These are phyloP conservation scores for Leptogaster cylindrica DNA, from an alignment of 2,888 invertebrate genomes.

Conservation along the genomic window DNA sequence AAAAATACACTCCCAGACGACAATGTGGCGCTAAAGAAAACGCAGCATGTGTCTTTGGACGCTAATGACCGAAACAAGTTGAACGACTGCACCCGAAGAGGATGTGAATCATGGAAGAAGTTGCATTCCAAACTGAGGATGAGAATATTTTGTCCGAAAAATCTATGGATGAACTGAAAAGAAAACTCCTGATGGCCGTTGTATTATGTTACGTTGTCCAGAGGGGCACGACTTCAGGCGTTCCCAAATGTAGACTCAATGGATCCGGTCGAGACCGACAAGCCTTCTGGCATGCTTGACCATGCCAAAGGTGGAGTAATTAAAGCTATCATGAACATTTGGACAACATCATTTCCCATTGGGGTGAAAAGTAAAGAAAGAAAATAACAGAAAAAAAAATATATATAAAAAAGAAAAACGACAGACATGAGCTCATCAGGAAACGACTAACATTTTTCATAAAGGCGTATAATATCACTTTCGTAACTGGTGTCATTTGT, in stretches of 20 bases:
- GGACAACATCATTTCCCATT: background rate
- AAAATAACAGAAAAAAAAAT: too few species aligned
- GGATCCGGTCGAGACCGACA: background rate
- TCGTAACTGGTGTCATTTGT: slow-evolving; percentile 6
- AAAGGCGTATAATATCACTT: background rate
- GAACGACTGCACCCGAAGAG: background rate
- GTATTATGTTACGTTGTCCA: background rate
- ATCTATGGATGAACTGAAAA: background rate
- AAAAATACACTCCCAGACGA: too few species aligned
- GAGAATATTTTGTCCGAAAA: background rate
- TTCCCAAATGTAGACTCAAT: background rate
- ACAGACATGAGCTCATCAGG: slow-evolving; percentile 7
- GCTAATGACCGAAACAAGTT: background rate
- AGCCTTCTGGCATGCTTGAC: too few species aligned
- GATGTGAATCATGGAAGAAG: background rate
- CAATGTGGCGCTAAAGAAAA: slow-evolving; percentile 1
- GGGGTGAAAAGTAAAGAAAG: too few species aligned
- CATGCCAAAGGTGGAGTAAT: slow-evolving; percentile 20
- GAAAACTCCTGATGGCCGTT: background rate
- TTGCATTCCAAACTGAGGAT: background rate
- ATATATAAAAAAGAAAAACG: background rate
- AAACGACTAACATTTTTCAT: background rate
- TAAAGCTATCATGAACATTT: slow-evolving; percentile 17
- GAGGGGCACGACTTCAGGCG: background rate
- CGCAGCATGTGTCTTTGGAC: slow-evolving; percentile 22